Base-by-base conservation (phyloP, 2,797 vertebrate genomes). In the Hirundo rustica region DNA sequence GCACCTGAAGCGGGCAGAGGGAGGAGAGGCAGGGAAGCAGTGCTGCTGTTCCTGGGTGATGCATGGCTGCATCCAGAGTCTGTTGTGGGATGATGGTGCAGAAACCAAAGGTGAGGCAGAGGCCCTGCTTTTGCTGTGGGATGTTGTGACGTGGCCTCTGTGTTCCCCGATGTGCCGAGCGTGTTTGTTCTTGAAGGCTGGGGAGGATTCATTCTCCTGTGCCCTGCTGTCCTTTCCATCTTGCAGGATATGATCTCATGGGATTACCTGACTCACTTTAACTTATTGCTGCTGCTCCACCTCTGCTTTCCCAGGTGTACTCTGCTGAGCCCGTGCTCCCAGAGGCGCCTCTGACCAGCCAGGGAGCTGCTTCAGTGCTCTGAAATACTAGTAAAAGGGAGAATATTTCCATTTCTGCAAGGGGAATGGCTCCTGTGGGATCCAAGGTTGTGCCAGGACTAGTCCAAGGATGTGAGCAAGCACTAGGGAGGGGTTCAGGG, bases 151-250 rank as follows among this genome's bases (percentile, higher is more conserved):
- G 0, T 36, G 53, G 22, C 42, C 9, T 32, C 67, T 36, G 32
- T 7, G 2, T 54, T 32, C 61, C 54, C 51, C 0, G 0, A 3
- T 10, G 26, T 32, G 40, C 82, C 66, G 51, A 76, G n/a, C 2
- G 0, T 77, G 68, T 76, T 91, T 51, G 25, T 51, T 67, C 88
- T 50, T 74, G 85, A 85, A 79, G 40, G 48, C 61, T 58, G 47
- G 11, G 50, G 16, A 79, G 36, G 60, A 60, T 66, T 94, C 78
- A 51, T 32, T 29, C 50, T 48, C 78, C 64, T 5, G 8, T 57
- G 36, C 74, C 55, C 54, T 65, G 68, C 68, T 74, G 12, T 72
- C 70, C 74, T 85, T 48, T 54, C 38, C 7, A 2, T 29, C 60
- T 42, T 4, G 0, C 51, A 73, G 93, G 87, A 89, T 57, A 62